Evolutionary conservation across 1,140 invertebrate species (phyloP), one percentile per base, ranked within the genome.

Genomic region (Pteromalus puparum): DNA sequence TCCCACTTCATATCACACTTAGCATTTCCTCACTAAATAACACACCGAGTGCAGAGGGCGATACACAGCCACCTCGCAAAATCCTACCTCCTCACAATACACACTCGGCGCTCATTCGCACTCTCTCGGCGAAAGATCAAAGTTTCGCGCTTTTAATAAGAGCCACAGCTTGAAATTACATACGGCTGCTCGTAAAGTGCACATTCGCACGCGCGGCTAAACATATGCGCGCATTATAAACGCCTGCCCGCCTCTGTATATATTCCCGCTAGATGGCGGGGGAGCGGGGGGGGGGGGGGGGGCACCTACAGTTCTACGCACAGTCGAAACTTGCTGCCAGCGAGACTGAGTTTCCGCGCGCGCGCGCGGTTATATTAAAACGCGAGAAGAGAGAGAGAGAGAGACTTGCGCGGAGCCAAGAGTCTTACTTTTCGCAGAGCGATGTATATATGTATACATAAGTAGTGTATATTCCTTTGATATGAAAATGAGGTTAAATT

Each of bases 301-400:
- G 30, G 21, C 34, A n/a, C 46, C 26, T 30, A 4, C 74, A 38
- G 72, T 38, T 38, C 10, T 12, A 76, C 42, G 26, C 4, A 28
- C 10, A 26, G 74, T 10, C 74, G 18, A 76, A 76, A 76, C 74
- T 53, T 76, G 21, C 42, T 10, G 30, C 30, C 30, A 2, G 4
- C 38, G 38, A 42, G 38, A 42, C 10, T 42, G 6, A 9, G 38
- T 7, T 30, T 2, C 30, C 30, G 30, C 30, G 30, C 38, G 30
- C 30, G 30, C 38, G 74, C 74, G 67, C 21, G 26, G 21, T 76
- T 76, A 76, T 53, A 76, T 76, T 76, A 76, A 76, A 76, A 76
- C 46, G 42, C 30, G 18, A 76, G 42, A 48, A 76, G 74, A 46
- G 72, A 24, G 30, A 13, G 70, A 21, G 7, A 24, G 30, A 13